Evolutionary conservation across 2,888 invertebrate genomes (phyloP), one percentile per base, ranked within the genome.

Genomic region (Tricholauxania praeusta): DNA sequence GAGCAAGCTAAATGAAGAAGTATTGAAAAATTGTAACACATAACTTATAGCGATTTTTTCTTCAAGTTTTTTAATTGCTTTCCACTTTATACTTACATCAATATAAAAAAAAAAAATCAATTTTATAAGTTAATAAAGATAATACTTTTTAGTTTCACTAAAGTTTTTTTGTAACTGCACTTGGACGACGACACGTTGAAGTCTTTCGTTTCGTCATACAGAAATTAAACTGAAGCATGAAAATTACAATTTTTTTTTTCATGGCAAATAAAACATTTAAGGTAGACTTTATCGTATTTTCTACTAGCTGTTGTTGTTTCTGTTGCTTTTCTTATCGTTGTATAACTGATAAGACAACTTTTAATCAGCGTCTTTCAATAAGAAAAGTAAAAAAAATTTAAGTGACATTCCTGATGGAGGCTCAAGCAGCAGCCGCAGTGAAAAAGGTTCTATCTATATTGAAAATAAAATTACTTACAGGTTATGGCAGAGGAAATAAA

Each of bases 131-230:
- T 39, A 3, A 39, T 10, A 8, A 10, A 10, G 39, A 39, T 8
- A 39, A 39, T 39, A 6, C 10, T 39, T 39, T 39, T 10, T 8
- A 39, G 8, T 10, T 39, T 39, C 39, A 39, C 7, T 39, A 8
- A 39, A 39, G 10, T 10, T 10, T 10, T 39, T 39, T 39, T 39
- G 10, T 39, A 39, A 39, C 39, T 39, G 39, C 39, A 39, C 39
- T 10, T 39, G 39, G 39, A 39, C 52, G 60, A 52, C 14, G 64
- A 47, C 12, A 62, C 60, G 55, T 73, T 73, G 74, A 76, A 77
- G 67, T 73, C 68, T 72, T 76, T 70, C 68, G 75, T 65, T 66
- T 72, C 55, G 17, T 53, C 52, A 17, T 62, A 63, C 15, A 69
- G 32, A 60, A 55, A 70, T 52, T 60, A 53, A 55, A 74, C 71